These are phyloP conservation scores for Drosophila leonis DNA, from an alignment of 2,888 invertebrate genomes.

Conservation along the genomic window DNA sequence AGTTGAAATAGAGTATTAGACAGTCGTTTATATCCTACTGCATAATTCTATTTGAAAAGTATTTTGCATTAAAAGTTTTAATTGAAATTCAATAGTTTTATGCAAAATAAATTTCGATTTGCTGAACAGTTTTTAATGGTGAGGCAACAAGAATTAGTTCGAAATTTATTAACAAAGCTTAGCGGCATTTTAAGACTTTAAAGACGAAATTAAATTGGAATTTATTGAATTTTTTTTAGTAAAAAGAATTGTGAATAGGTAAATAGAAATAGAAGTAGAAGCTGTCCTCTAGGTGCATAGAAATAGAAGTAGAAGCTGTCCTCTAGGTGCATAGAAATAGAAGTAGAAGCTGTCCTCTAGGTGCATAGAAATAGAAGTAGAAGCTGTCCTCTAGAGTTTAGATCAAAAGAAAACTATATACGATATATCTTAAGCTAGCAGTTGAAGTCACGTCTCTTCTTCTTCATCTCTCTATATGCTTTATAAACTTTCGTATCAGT, in stretches of 20 bases:
- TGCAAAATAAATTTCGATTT: slow-evolving; percentile 17
- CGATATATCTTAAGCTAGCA: background rate
- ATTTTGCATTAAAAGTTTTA: slow-evolving; percentile 58
- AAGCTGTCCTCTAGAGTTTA: background rate
- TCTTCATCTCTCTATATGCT: background rate
- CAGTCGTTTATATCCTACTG: background rate
- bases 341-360: too few relatives aligned
- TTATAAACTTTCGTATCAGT: slow-evolving; percentile 17
- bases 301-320: background rate
- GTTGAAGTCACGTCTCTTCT: too few relatives aligned
- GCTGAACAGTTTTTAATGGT: background rate
- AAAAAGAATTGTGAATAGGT: background rate
- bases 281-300: too few relatives aligned
- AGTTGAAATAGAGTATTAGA: background rate
- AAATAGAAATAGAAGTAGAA: too few relatives aligned
- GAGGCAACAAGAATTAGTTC: background rate
- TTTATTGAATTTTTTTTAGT: background rate
- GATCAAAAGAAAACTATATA: too few relatives aligned
- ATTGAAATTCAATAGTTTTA: slow-evolving; percentile 53
- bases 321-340: too few relatives aligned
- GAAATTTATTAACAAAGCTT: background rate
- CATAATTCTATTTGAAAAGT: slow-evolving; percentile 20
- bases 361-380: background rate
- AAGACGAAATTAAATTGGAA: background rate
- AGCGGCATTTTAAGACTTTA: background rate